phyloP scores from a whole-genome alignment of 2,797 vertebrate species.

The Meriones psammophilus region DNA sequence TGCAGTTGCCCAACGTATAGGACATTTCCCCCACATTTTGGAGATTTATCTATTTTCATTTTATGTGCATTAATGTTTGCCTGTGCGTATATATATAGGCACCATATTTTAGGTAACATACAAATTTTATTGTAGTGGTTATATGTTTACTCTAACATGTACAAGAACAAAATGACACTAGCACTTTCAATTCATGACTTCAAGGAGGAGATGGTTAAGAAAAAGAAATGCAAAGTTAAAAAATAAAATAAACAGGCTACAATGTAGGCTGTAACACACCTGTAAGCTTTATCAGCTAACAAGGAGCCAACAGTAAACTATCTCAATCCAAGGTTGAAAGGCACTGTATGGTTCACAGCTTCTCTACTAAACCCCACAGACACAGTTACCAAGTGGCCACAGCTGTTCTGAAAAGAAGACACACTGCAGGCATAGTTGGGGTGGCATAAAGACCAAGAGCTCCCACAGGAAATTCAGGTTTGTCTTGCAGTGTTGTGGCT shows the following conservation, averaged over 20 bases:
- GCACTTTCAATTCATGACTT: background rate
- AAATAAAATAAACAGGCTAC: background rate
- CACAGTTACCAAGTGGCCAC: background rate
- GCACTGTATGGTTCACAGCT: background rate
- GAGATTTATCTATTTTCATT: background rate
- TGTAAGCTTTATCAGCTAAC: background rate
- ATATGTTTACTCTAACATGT: background rate
- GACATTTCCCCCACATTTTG: background rate
- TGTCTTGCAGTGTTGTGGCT: background rate
- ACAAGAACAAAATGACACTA: background rate
- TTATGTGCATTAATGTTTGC: background rate
- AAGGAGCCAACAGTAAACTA: background rate
- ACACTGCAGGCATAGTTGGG: background rate
- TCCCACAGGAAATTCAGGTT: background rate
- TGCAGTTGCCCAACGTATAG: background rate
- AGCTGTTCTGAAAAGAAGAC: constrained; percentile 2
- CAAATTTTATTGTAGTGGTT: background rate
- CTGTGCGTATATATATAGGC: background rate
- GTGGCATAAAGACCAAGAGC: background rate
- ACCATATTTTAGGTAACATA: background rate
- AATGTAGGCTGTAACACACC: background rate
- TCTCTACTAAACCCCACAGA: background rate
- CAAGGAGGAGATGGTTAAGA: background rate
- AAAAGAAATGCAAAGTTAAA: background rate
- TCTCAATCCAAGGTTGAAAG: background rate